A percentile compares a stretch with the other conserved stretches of the same genome.
phyloP scores from a whole-genome alignment of 1,140 invertebrate species.

The Leptopilina clavipes region DNA sequence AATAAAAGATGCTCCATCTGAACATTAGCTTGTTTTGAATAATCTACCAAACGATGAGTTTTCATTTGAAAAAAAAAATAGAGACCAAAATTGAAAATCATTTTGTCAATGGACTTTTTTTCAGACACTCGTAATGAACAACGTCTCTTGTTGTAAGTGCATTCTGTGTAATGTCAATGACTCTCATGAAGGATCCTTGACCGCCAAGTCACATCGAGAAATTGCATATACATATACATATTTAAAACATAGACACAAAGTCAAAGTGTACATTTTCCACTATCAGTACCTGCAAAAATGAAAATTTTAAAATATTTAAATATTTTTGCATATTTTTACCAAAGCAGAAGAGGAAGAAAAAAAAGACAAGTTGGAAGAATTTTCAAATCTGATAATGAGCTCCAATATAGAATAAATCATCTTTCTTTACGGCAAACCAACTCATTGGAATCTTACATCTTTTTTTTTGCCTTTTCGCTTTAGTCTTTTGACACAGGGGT shows the following conservation, averaged over 20 bases:
- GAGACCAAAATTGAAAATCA: conserved; percentile 37
- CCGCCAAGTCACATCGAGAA: conserved; percentile 59
- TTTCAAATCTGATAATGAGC: background rate
- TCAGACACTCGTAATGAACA: conserved; percentile 55
- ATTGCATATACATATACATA: conserved; percentile 49
- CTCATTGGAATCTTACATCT: background rate
- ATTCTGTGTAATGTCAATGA: conserved; percentile 57
- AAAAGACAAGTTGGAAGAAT: no score
- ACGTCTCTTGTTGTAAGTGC: conserved; percentile 58
- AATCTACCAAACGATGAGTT: background rate
- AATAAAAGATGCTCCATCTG: background rate
- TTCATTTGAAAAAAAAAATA: background rate
- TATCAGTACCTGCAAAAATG: no score
- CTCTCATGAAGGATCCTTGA: conserved; percentile 59
- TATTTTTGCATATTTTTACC: no score
- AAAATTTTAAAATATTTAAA: no score
- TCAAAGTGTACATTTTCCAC: no score
- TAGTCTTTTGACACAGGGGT: conserved; percentile 2
- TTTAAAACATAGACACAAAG: background rate
- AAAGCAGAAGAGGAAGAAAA: no score
- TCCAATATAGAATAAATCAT: background rate
- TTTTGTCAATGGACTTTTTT: conserved; percentile 53
- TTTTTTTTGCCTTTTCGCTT: background rate
- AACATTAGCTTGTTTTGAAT: background rate
- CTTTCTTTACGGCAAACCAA: background rate